phyloP scores from a whole-genome alignment of 1,140 invertebrate genomes.

The Zaprionus taronus region DNA sequence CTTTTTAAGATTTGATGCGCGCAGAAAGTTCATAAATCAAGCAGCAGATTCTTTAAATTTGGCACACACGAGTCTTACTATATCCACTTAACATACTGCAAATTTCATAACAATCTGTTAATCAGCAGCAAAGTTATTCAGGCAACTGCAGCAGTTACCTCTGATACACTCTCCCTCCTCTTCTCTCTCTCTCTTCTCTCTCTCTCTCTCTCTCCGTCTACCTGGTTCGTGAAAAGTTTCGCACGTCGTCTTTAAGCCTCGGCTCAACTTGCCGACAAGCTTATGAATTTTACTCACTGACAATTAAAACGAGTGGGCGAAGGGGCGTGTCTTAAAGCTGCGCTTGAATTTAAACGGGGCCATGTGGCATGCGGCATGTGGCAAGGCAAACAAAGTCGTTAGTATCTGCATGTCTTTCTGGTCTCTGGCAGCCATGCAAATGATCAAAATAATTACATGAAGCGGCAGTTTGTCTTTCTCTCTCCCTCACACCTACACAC shows the following conservation, averaged over 20 bases:
- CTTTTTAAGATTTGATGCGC: not conserved
- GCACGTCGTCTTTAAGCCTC: not conserved
- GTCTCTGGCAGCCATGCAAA: constrained; percentile 68
- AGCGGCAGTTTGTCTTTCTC: constrained; percentile 64
- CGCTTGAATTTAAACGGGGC: constrained; percentile 20
- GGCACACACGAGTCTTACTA: not conserved
- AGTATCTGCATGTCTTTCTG: constrained; percentile 42
- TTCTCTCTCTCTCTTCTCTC: not conserved
- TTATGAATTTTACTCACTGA: constrained; percentile 56
- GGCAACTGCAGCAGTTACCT: not conserved
- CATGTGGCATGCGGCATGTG: constrained; percentile 11
- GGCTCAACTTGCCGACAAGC: constrained; percentile 31
- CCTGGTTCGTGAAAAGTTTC: not conserved
- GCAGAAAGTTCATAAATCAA: not conserved
- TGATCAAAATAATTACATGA: constrained; percentile 83
- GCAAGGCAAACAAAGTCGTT: constrained; percentile 58
- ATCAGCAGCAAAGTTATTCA: not conserved
- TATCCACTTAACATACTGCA: not conserved
- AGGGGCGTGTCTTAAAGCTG: constrained; percentile 15
- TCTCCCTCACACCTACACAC: constrained; percentile 5
- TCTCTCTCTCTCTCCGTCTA: not conserved
- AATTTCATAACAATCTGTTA: constrained; percentile 8
- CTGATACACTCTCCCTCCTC: not conserved
- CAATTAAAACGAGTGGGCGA: constrained; percentile 15
- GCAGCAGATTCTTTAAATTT: not conserved